Evolutionary conservation across 1,140 invertebrate genomes (phyloP).

Genomic region (Zaprionus camerounensis): DNA sequence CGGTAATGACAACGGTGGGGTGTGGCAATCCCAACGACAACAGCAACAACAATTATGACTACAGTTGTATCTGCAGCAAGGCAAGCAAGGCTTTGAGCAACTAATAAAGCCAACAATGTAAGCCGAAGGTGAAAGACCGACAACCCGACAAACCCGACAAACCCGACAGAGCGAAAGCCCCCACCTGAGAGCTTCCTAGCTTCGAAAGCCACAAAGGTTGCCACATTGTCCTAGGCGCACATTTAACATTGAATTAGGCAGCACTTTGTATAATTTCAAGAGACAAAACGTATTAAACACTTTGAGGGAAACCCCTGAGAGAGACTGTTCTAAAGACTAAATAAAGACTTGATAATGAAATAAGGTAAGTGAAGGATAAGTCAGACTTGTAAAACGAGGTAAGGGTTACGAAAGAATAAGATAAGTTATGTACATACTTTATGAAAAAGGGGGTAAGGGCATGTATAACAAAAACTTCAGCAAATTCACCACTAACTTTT

Average conservation of each 20-base stretch:
- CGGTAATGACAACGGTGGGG: background rate
- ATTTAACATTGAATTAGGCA: background rate
- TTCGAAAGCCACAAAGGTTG: background rate
- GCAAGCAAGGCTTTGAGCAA: background rate
- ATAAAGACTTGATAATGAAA: background rate
- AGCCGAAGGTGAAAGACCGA: background rate
- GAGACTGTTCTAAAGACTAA: background rate
- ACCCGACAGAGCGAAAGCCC: background rate
- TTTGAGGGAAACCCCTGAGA: background rate
- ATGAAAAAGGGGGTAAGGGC: too few species aligned
- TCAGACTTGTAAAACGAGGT: rapidly evolving
- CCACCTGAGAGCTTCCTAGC: background rate
- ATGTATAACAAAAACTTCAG: too few species aligned
- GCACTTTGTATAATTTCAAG: background rate
- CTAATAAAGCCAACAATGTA: constrained; percentile 3
- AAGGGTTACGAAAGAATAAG: background rate
- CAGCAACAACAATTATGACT: constrained; percentile 1
- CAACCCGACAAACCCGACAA: background rate
- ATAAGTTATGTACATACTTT: background rate
- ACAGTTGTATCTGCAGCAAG: background rate
- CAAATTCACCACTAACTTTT: too few species aligned
- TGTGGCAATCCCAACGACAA: background rate
- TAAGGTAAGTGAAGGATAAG: background rate
- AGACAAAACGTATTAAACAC: background rate
- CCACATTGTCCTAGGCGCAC: background rate